Percentiles rank a stretch among this genome's conserved stretches.
Conservation (phyloP, 2,797 vertebrate genomes). For the Chelon labrosus region DNA sequence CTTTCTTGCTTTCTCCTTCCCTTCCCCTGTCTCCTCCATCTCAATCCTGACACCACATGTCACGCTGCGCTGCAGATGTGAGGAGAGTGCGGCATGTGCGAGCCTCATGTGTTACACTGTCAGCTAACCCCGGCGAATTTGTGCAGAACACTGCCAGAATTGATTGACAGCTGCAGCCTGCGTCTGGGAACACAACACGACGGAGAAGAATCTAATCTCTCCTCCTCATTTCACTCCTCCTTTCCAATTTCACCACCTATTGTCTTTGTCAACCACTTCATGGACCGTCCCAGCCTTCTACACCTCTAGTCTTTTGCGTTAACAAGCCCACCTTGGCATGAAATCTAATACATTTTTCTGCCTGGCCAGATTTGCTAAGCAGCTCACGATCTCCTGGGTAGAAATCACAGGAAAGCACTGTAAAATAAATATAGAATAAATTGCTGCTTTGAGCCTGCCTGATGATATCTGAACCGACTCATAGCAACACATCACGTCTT, state of each 20-base stretch:
- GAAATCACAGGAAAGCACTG: constrained; percentile 8
- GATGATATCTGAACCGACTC: constrained; percentile 50
- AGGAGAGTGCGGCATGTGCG: constrained; percentile 47
- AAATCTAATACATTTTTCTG: neutral
- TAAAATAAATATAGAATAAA: constrained; percentile 17
- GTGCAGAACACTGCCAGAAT: constrained; percentile 50
- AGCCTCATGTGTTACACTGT: constrained; percentile 62
- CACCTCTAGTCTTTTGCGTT: neutral
- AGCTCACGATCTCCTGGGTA: neutral
- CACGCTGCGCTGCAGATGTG: constrained; percentile 53
- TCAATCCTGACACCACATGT: constrained; percentile 20
- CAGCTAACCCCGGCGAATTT: constrained; percentile 68
- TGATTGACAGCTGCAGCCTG: constrained; percentile 68
- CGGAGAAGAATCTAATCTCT: constrained; percentile 62
- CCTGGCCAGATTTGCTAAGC: constrained; percentile 1
- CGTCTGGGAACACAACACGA: constrained; percentile 58
- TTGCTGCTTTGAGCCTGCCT: constrained; percentile 16
- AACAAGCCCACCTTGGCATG: constrained; percentile 1
- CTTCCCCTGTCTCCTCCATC: constrained; percentile 9
- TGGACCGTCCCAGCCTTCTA: constrained; percentile 30
- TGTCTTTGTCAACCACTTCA: constrained; percentile 53
- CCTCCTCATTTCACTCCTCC: constrained; percentile 38
- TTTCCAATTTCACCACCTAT: constrained; percentile 63
- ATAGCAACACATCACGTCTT: constrained; percentile 48
- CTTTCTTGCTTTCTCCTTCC: constrained; percentile 10